phyloP scores from a whole-genome alignment of 2,113 vertebrate genomes.

The Sceloporus undulatus region DNA sequence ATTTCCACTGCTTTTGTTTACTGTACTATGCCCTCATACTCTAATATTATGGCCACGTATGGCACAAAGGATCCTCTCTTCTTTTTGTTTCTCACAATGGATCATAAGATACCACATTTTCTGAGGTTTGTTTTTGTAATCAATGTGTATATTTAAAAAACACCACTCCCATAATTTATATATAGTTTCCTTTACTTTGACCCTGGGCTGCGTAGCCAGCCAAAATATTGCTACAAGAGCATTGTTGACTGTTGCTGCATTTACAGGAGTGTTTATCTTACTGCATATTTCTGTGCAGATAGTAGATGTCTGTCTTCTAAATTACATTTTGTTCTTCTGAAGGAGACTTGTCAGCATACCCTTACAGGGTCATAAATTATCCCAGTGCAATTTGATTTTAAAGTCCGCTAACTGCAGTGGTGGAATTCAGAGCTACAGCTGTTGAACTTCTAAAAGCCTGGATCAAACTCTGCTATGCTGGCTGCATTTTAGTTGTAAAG shows the following conservation, averaged over 20 bases:
- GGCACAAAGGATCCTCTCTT: neutral
- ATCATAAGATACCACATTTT: neutral
- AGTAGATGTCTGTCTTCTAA: slow-evolving; percentile 31
- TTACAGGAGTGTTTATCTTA: slow-evolving; percentile 9
- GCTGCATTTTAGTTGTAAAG: slow-evolving; percentile 17
- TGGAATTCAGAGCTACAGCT: slow-evolving; percentile 24
- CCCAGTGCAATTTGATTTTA: slow-evolving; percentile 38
- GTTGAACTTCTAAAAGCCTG: slow-evolving; percentile 34
- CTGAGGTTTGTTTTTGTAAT: neutral
- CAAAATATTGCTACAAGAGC: slow-evolving; percentile 37
- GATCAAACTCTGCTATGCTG: neutral
- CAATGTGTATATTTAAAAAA: neutral
- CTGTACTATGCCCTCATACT: no score
- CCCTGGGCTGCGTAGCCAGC: slow-evolving; percentile 11
- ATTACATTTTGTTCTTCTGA: slow-evolving; percentile 26
- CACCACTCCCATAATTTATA: slow-evolving; percentile 4
- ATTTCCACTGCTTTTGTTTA: neutral
- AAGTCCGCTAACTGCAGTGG: slow-evolving; percentile 3
- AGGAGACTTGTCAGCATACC: slow-evolving; percentile 47
- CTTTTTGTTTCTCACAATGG: neutral
- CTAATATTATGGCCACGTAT: neutral
- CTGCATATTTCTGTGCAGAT: slow-evolving; percentile 28
- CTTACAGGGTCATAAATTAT: slow-evolving; percentile 10
- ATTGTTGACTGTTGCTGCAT: neutral
- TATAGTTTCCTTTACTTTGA: slow-evolving; percentile 16